Evolutionary conservation across 1,140 invertebrate genomes (phyloP).

Genomic region (Halictus rubicundus): DNA sequence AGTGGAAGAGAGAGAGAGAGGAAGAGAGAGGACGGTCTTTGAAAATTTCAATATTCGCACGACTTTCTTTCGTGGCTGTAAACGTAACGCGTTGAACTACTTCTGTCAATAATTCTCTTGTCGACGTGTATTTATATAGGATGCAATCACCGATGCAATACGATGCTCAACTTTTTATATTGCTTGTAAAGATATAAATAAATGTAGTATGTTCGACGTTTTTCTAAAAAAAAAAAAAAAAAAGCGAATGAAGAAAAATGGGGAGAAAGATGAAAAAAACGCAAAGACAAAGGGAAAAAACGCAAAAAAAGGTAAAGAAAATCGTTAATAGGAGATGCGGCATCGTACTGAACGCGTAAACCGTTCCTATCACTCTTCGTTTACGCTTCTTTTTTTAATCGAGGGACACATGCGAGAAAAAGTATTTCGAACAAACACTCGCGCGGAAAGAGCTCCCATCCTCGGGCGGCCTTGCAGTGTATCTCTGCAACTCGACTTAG

Average conservation of each 20-base stretch:
- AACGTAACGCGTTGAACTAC: slow-evolving; percentile 50
- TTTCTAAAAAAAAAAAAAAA: slow-evolving; percentile 50
- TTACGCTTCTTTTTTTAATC: slow-evolving; percentile 62
- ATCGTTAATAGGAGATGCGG: slow-evolving; percentile 41
- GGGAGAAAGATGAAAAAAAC: slow-evolving; percentile 8
- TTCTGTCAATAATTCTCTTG: slow-evolving; percentile 59
- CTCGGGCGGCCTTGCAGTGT: slow-evolving; percentile 49
- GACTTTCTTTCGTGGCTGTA: slow-evolving; percentile 49
- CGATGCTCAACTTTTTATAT: slow-evolving; percentile 76
- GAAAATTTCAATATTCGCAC: slow-evolving; percentile 47
- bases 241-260: background rate
- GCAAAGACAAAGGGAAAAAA: slow-evolving; percentile 28
- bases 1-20: background rate
- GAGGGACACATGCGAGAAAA: slow-evolving; percentile 24
- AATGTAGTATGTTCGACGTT: slow-evolving; percentile 52
- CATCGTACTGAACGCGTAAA: slow-evolving; percentile 65
- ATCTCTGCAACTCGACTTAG: slow-evolving; percentile 54
- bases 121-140: slow-evolving; percentile 63
- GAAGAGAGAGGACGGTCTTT: slow-evolving; percentile 22
- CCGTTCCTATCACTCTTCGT: slow-evolving; percentile 70
- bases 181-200: slow-evolving; percentile 68
- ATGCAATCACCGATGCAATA: slow-evolving; percentile 60
- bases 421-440: slow-evolving; percentile 41
- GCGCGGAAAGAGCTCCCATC: slow-evolving; percentile 32
- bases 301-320: slow-evolving; percentile 21